A percentile compares a stretch with the other conserved stretches of the same genome.
Conservation (phyloP, 1,140 invertebrate species). For the Sminthurides bifidus region DNA sequence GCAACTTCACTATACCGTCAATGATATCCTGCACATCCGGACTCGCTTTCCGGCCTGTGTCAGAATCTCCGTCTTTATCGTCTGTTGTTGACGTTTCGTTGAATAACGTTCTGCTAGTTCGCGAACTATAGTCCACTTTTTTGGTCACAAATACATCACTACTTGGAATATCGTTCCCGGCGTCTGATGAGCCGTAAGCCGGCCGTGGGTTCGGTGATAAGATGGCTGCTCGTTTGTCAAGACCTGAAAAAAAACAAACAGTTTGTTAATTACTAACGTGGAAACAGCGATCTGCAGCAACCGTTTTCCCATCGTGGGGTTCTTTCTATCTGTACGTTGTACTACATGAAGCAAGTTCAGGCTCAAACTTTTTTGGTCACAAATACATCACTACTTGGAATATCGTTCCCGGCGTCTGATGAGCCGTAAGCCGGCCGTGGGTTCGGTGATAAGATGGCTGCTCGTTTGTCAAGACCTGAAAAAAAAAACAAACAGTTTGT, state of each 20-base stretch:
- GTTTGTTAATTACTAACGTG: too few species aligned
- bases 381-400: not conserved
- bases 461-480: too few species aligned
- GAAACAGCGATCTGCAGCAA: too few species aligned
- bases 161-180: constrained; percentile 1
- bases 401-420: not conserved
- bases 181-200: not conserved
- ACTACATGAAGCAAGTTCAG: too few species aligned
- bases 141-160: constrained; percentile 5
- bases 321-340: too few species aligned
- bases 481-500: too few species aligned
- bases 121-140: not conserved
- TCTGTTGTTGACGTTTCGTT: not conserved
- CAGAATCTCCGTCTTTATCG: constrained; percentile 38
- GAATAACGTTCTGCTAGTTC: not conserved
- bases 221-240: constrained; percentile 1
- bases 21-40: constrained; percentile 83
- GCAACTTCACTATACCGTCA: constrained; percentile 72
- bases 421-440: not conserved
- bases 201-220: too few species aligned
- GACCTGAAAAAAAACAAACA: too few species aligned
- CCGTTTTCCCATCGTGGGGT: too few species aligned
- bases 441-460: not conserved
- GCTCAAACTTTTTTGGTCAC: not conserved
- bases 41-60: constrained; percentile 39